Evolutionary conservation across 2,888 invertebrate species (phyloP).

Genomic region (Aleiodes alternator): DNA sequence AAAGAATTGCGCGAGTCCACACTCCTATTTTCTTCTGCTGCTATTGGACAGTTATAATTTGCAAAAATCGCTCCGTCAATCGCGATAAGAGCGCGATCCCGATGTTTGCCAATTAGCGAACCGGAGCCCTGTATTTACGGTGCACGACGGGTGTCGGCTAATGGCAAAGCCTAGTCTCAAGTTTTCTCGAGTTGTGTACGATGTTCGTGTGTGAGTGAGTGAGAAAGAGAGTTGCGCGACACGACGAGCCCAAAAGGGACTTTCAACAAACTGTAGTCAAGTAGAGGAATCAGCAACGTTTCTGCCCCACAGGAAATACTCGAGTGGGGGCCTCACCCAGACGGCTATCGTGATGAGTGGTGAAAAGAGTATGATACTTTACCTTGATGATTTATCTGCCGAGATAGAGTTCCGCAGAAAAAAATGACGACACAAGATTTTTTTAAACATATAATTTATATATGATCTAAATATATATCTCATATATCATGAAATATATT

Average conservation of each 20-base stretch:
- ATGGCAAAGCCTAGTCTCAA: constrained; percentile 63
- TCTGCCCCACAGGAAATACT: constrained; percentile 31
- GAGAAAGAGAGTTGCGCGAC: not conserved
- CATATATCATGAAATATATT: too few species aligned
- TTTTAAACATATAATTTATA: too few species aligned
- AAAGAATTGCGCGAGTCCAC: constrained; percentile 25
- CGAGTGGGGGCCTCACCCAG: constrained; percentile 13
- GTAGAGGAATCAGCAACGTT: constrained; percentile 22
- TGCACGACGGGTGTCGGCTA: constrained; percentile 66
- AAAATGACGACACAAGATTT: too few species aligned
- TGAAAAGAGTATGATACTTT: constrained; percentile 14
- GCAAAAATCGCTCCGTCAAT: constrained; percentile 67
- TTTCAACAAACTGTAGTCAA: not conserved
- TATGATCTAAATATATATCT: too few species aligned
- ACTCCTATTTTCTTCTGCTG: constrained; percentile 43
- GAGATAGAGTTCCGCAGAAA: not conserved
- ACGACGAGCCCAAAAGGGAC: constrained; percentile 41
- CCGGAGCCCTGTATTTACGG: constrained; percentile 57
- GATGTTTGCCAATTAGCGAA: constrained; percentile 71
- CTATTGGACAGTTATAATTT: constrained; percentile 63
- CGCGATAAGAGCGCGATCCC: constrained; percentile 65
- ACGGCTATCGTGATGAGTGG: constrained; percentile 13
- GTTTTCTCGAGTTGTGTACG: constrained; percentile 42
- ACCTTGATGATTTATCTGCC: constrained; percentile 1
- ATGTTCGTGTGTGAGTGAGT: too few species aligned